These are phyloP conservation scores for Mus caroli DNA, from an alignment of 2,797 vertebrate genomes.

Conservation along the genomic window DNA sequence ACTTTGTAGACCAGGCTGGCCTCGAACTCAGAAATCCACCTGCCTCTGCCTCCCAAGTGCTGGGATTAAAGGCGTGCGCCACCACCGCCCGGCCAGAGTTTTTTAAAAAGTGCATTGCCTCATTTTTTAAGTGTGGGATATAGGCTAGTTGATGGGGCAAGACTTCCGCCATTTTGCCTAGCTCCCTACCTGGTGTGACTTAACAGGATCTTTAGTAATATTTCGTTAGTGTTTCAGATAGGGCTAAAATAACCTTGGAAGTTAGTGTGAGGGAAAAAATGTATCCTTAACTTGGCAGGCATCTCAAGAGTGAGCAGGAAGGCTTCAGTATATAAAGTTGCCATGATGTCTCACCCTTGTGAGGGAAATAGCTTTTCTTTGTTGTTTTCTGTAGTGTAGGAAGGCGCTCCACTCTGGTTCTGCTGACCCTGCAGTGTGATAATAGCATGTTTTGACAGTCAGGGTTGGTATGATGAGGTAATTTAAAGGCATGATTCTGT, in stretches of 20 bases:
- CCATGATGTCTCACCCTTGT: conserved; percentile 8
- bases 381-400: conserved; percentile 5
- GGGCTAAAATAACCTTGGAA: background rate
- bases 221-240: conserved; percentile 28
- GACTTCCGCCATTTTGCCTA: background rate
- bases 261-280: conserved; percentile 30
- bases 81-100: too few relatives aligned
- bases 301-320: conserved; percentile 34
- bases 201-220: background rate
- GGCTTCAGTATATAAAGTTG: background rate
- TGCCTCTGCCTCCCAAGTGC: too few relatives aligned
- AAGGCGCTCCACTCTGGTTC: background rate
- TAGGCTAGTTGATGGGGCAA: background rate
- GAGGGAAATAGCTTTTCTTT: background rate
- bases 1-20: too few relatives aligned
- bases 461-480: conserved; percentile 1
- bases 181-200: background rate
- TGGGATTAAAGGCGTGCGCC: too few relatives aligned
- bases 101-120: background rate
- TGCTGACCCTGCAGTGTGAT: background rate
- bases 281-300: conserved; percentile 40
- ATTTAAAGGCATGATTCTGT: conserved; percentile 22
- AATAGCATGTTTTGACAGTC: background rate
- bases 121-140: too few relatives aligned
- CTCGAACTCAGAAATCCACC: too few relatives aligned